Conservation (phyloP, 2,888 invertebrate species). For the Ennomos erosarius region DNA sequence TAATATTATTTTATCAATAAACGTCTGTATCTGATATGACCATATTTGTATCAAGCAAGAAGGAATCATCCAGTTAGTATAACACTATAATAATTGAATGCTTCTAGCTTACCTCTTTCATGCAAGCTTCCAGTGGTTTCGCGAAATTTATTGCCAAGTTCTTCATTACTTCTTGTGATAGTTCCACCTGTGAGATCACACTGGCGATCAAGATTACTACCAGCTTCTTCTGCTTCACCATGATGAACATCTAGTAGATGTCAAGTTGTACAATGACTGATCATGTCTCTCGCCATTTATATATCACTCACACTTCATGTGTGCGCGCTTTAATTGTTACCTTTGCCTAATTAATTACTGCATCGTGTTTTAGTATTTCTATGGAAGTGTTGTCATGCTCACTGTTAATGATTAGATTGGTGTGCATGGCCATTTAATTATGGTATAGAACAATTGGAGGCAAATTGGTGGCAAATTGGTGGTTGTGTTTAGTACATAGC, state of each 20-base stretch:
- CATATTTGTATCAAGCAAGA: too few relatives aligned
- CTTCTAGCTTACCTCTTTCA: constrained; percentile 32
- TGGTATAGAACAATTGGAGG: constrained; percentile 2
- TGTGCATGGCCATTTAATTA: constrained; percentile 6
- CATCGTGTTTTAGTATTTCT: constrained; percentile 14
- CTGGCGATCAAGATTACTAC: constrained; percentile 23
- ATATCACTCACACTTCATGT: constrained; percentile 27
- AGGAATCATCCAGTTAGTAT: too few relatives aligned
- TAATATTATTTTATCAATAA: too few relatives aligned
- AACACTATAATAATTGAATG: too few relatives aligned
- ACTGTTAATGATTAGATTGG: constrained; percentile 8
- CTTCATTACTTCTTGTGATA: constrained; percentile 42
- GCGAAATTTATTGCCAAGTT: constrained; percentile 39
- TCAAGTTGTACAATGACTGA: constrained; percentile 4
- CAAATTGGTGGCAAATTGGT: constrained; percentile 3
- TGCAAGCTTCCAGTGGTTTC: constrained; percentile 41
- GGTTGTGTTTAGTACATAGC: neutral
- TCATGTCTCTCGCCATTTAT: constrained; percentile 12
- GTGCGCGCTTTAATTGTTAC: constrained; percentile 14
- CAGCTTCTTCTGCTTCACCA: constrained; percentile 20
- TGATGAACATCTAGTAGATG: constrained; percentile 1
- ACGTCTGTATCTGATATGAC: too few relatives aligned
- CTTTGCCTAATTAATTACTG: constrained; percentile 20
- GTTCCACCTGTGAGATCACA: constrained; percentile 18
- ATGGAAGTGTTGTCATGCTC: constrained; percentile 15